Evolutionary conservation across 1,140 invertebrate species (phyloP).

Genomic region (Drosophila triauraria): DNA sequence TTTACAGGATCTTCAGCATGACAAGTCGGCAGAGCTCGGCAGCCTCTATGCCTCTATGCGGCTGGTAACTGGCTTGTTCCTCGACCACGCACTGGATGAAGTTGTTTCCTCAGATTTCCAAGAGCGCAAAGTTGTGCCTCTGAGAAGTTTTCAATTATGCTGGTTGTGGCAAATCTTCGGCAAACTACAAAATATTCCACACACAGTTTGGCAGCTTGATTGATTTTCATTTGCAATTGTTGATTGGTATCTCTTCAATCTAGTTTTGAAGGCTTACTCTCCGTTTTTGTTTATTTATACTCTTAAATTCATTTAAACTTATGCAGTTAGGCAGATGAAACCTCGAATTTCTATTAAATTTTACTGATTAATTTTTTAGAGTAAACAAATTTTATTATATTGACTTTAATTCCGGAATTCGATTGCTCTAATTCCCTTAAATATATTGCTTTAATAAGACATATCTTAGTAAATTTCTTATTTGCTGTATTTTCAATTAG

Average conservation of each 20-base stretch:
- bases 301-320: background rate
- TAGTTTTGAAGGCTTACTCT: background rate
- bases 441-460: no score
- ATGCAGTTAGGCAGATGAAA: background rate
- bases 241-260: conserved; percentile 2
- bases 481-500: background rate
- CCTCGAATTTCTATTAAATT: no score
- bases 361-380: background rate
- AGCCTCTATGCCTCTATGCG: background rate
- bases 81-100: conserved; percentile 12
- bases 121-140: conserved; percentile 8
- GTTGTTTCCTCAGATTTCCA: conserved; percentile 3
- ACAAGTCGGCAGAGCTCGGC: background rate
- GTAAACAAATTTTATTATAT: background rate
- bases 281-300: background rate
- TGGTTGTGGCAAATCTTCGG: conserved; percentile 10
- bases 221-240: conserved; percentile 20
- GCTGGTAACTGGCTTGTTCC: conserved; percentile 18
- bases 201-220: conserved; percentile 11
- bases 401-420: no score
- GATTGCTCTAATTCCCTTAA: no score
- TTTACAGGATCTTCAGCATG: conserved; percentile 25
- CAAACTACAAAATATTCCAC: conserved; percentile 5
- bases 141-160: conserved; percentile 22
- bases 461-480: background rate